phyloP scores from a whole-genome alignment of 2,888 invertebrate species.

The Drosophila rubida region DNA sequence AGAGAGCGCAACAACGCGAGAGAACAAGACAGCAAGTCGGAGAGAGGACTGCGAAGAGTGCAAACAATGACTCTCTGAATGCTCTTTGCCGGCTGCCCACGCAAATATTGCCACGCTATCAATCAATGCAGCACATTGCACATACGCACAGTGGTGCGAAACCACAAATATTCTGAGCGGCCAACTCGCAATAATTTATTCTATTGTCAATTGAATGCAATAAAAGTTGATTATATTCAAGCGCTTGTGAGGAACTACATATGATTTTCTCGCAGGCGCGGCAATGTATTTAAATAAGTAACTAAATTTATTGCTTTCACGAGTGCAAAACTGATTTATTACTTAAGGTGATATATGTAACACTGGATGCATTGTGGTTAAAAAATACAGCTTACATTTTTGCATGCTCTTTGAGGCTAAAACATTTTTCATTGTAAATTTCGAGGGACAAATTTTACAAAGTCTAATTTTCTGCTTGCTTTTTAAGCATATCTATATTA shows the following conservation, averaged over 20 bases:
- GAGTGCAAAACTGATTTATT: too few relatives aligned
- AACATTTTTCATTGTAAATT: too few relatives aligned
- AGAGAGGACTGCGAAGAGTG: conserved; percentile 12
- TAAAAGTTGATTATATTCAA: not conserved
- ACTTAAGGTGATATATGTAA: too few relatives aligned
- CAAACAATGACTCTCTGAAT: conserved; percentile 16
- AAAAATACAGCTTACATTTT: too few relatives aligned
- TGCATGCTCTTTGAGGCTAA: too few relatives aligned
- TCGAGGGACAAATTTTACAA: too few relatives aligned
- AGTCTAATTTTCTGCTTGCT: too few relatives aligned
- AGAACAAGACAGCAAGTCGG: conserved; percentile 7
- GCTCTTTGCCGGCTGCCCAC: conserved; percentile 52
- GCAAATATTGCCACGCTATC: conserved; percentile 38
- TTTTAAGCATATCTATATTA: too few relatives aligned
- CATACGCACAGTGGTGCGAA: conserved; percentile 31
- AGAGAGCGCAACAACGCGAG: conserved; percentile 11
- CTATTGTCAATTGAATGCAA: conserved; percentile 7
- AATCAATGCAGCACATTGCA: conserved; percentile 48
- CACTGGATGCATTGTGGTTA: not conserved
- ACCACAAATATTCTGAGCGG: too few relatives aligned
- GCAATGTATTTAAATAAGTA: not conserved
- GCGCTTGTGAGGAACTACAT: not conserved
- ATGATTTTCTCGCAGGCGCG: not conserved
- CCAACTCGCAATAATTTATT: not conserved
- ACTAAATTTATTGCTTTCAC: not conserved